phyloP scores from a whole-genome alignment of 2,113 vertebrate genomes.

The Paramisgurnus dabryanus region DNA sequence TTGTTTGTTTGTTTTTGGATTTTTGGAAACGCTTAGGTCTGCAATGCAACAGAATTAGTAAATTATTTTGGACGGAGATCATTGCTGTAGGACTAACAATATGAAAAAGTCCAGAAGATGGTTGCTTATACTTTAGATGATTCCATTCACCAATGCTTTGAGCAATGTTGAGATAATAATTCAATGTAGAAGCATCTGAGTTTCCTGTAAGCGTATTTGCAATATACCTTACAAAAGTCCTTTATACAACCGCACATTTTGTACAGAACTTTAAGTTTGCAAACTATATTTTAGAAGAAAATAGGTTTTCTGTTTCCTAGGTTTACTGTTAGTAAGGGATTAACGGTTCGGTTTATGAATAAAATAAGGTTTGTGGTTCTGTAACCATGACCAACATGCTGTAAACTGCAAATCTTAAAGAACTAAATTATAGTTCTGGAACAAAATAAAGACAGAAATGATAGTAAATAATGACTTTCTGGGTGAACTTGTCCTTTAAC shows the following conservation, averaged over 20 bases:
- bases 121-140: background rate
- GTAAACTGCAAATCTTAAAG: too few relatives aligned
- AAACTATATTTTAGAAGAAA: too few relatives aligned
- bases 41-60: background rate
- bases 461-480: too few relatives aligned
- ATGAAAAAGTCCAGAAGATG: constrained; percentile 17
- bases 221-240: background rate
- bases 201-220: background rate
- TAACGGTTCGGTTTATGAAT: too few relatives aligned
- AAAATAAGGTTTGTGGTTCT: background rate
- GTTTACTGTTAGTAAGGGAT: too few relatives aligned
- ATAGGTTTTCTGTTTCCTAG: too few relatives aligned
- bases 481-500: too few relatives aligned
- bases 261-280: too few relatives aligned
- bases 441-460: too few relatives aligned
- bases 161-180: background rate
- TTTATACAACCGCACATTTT: background rate
- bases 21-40: constrained; percentile 9
- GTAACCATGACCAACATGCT: background rate
- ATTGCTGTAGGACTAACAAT: background rate
- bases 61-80: background rate
- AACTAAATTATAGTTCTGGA: too few relatives aligned
- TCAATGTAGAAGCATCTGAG: too few relatives aligned
- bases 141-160: background rate
- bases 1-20: background rate